Evolutionary conservation across 1,140 invertebrate species (phyloP).

Genomic region (Bathynomus jamesi): DNA sequence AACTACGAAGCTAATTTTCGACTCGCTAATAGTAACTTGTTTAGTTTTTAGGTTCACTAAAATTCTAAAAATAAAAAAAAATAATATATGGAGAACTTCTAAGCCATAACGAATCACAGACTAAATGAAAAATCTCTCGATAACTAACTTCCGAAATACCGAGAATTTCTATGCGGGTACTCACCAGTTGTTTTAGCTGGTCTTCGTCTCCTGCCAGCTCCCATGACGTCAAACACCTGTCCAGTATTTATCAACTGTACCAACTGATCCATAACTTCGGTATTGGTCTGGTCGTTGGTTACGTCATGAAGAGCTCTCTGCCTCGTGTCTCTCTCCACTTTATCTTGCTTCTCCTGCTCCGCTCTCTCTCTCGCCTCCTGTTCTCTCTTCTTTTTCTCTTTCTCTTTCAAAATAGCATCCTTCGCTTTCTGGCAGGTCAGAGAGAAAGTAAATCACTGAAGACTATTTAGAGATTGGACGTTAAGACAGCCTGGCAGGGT

Average conservation of each 20-base stretch:
- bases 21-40: background rate
- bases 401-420: slow-evolving; percentile 70
- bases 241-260: slow-evolving; percentile 35
- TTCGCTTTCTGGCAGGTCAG: slow-evolving; percentile 60
- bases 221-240: slow-evolving; percentile 36
- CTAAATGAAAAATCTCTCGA: background rate
- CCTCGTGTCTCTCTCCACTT: slow-evolving; percentile 41
- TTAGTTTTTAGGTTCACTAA: background rate
- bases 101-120: slow-evolving; percentile 1
- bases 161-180: background rate
- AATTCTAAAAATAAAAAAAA: background rate
- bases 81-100: background rate
- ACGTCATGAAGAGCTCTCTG: slow-evolving; percentile 34
- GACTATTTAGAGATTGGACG: too few species aligned
- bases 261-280: slow-evolving; percentile 35
- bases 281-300: slow-evolving; percentile 45
- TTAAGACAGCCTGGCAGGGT: too few species aligned
- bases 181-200: slow-evolving; percentile 25
- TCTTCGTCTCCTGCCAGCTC: slow-evolving; percentile 48
- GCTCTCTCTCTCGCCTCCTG: slow-evolving; percentile 76
- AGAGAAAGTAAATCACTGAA: too few species aligned
- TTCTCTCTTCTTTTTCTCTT: slow-evolving; percentile 76
- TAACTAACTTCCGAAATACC: background rate
- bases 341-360: slow-evolving; percentile 69
- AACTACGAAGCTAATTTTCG: too few species aligned